A percentile compares a stretch with the other conserved stretches of the same genome.
Conservation (phyloP, 2,113 vertebrate species). For the Mus musculus region DNA sequence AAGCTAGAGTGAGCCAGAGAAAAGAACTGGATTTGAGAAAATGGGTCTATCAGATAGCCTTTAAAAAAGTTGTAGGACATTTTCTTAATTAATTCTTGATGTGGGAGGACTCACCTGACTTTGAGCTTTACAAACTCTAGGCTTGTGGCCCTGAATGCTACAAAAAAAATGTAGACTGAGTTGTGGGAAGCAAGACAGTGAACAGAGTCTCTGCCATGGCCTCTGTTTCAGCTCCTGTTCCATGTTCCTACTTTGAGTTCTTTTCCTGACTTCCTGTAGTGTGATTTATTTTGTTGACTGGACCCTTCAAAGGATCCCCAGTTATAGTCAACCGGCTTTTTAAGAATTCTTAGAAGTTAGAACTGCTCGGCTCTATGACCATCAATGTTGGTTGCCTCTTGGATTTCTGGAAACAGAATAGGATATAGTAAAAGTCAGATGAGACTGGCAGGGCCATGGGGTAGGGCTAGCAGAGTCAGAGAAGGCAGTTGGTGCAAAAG, state of each 20-base stretch:
- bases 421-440: neutral
- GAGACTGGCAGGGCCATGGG: neutral
- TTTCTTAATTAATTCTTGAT: neutral
- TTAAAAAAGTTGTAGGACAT: neutral
- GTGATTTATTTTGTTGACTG: neutral
- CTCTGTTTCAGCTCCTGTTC: neutral
- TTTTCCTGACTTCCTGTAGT: neutral
- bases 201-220: neutral
- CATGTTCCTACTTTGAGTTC: neutral
- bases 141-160: neutral
- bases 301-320: neutral
- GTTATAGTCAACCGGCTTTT: neutral
- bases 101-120: neutral
- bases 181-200: neutral
- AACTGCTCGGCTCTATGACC: neutral
- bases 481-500: neutral
- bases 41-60: neutral
- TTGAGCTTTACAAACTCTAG: neutral
- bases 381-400: neutral
- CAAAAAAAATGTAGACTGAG: neutral
- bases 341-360: neutral
- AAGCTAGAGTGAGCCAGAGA: neutral
- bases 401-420: neutral
- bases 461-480: neutral
- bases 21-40: neutral